Conservation (phyloP, 2,888 invertebrate genomes). For the Pseudococcus jackbeardsleyi region DNA sequence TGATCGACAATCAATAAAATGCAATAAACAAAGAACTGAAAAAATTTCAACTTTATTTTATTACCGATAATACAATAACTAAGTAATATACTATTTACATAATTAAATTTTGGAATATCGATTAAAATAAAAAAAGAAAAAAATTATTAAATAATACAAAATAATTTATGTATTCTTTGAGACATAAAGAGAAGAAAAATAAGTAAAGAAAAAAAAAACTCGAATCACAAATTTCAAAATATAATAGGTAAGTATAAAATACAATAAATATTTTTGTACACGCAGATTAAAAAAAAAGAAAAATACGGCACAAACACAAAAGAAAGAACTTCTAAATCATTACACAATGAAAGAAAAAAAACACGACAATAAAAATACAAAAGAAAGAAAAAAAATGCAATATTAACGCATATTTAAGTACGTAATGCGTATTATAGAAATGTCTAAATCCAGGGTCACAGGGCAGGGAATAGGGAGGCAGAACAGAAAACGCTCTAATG, state of each 20-base stretch:
- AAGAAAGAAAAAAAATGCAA: conserved; percentile 51
- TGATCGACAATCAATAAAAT: no score
- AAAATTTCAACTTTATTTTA: conserved; percentile 32
- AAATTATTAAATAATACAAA: conserved; percentile 28
- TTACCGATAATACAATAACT: conserved; percentile 39
- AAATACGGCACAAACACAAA: conserved; percentile 32
- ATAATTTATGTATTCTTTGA: conserved; percentile 46
- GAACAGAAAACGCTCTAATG: conserved; percentile 24
- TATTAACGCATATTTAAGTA: conserved; percentile 64
- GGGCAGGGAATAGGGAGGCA: neutral
- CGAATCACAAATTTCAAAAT: conserved; percentile 22
- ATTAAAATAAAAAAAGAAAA: conserved; percentile 20
- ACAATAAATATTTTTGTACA: conserved; percentile 59
- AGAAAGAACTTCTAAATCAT: neutral
- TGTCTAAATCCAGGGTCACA: neutral
- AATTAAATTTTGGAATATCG: conserved; percentile 4
- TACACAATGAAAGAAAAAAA: conserved; percentile 42
- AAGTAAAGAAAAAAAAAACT: neutral
- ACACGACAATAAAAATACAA: conserved; percentile 58
- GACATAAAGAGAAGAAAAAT: conserved; percentile 16
- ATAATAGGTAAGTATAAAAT: conserved; percentile 11
- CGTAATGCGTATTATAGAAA: conserved; percentile 56
- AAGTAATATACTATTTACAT: conserved; percentile 27
- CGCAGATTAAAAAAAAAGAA: conserved; percentile 44
- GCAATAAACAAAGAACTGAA: conserved; percentile 6